Evolutionary conservation across 1,140 invertebrate species (phyloP), one percentile per base, ranked within the genome.

Genomic region (Drosophila micromelanica): DNA sequence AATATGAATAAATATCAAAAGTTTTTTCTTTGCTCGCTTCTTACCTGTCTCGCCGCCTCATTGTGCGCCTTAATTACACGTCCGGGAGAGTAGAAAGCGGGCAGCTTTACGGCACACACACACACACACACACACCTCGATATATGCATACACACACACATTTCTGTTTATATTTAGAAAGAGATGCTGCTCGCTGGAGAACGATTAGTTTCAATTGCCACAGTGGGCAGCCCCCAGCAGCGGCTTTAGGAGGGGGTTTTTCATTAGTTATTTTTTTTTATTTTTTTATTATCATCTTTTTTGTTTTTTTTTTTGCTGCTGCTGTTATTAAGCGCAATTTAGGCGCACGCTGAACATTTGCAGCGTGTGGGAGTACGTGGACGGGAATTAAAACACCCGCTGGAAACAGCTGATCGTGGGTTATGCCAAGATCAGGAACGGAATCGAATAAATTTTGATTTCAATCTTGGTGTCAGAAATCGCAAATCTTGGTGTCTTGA

Each of bases 191-290:
- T 49, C 60, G 60, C 69, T 59, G 61, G 65, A 57, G 68, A 61
- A 51, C 81, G 84, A 87, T 87, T 87, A 89, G 79, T 87, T 82
- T 87, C 82, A 87, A 87, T 87, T 87, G 78, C 42, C 43, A 45
- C n/a, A 20, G 52, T 78, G 68, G 52, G 57, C 46, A 59, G 67
- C 60, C 51, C 51, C 46, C 48, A 48, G 40, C 46, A 15, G 64
- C 45, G 32, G 27, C 35, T 27, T 37, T 15, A 32, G 55, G 35
- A 45, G 65, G 30, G 65, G 40, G 55, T 40, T 48, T 51, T 69
- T 61, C 71, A 69, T 62, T 73, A 68, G 48, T 46, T 60, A 23
- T 32, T 30, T 30, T 42, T 37, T 67, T 63, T 49, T 64, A 60
- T 0, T 27, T 63, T 45, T 78, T 8, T 42, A 23, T 40, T 23